phyloP scores from a whole-genome alignment of 2,797 vertebrate species.

The Takifugu ocellatus region DNA sequence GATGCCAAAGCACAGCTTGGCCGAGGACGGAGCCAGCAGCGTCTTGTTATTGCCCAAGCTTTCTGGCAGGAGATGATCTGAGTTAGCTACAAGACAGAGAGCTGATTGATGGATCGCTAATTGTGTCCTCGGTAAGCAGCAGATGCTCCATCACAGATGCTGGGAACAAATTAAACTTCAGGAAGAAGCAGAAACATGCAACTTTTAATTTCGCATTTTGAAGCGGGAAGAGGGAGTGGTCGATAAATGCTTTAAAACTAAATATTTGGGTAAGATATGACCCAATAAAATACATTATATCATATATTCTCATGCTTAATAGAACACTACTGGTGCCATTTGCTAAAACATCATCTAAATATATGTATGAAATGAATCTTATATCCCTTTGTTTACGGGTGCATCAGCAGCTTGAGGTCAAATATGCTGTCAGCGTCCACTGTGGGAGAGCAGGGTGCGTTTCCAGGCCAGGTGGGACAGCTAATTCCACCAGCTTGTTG shows the following conservation, averaged over 20 bases:
- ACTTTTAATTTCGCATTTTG: constrained; percentile 29
- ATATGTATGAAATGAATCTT: too few relatives aligned
- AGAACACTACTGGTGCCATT: too few relatives aligned
- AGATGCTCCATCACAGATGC: constrained; percentile 72
- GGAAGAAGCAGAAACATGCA: constrained; percentile 35
- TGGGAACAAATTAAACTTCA: constrained; percentile 60
- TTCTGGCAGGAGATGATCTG: constrained; percentile 60
- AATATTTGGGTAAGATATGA: too few relatives aligned
- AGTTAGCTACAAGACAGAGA: constrained; percentile 42
- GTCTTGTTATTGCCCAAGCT: constrained; percentile 51
- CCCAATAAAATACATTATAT: too few relatives aligned
- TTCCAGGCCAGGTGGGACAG: constrained; percentile 8
- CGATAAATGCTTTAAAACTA: constrained; percentile 1
- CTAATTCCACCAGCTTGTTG: constrained; percentile 9
- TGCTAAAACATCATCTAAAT: too few relatives aligned
- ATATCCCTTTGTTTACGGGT: too few relatives aligned
- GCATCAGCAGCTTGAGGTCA: too few relatives aligned
- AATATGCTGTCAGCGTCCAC: too few relatives aligned
- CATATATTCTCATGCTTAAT: too few relatives aligned
- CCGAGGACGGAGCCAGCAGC: constrained; percentile 44
- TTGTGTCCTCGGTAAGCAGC: constrained; percentile 66
- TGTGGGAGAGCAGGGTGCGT: too few relatives aligned
- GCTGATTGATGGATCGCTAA: constrained; percentile 69
- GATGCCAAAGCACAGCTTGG: constrained; percentile 43
- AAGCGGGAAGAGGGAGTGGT: constrained; percentile 11